Conservation (phyloP, 1,140 invertebrate genomes). For the Drosophila triauraria region DNA sequence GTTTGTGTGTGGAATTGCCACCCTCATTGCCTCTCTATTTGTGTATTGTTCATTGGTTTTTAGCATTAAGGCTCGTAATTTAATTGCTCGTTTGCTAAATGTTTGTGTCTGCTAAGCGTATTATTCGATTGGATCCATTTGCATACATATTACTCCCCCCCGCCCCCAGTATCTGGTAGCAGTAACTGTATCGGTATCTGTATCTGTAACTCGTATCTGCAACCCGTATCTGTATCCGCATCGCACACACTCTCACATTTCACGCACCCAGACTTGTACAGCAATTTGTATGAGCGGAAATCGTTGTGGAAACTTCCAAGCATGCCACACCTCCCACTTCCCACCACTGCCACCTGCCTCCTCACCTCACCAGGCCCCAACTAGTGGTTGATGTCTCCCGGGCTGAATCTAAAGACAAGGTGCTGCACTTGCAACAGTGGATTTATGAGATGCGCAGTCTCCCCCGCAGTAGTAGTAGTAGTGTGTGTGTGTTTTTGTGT, state of each 20-base stretch:
- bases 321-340: constrained; percentile 42
- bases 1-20: constrained; percentile 11
- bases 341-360: constrained; percentile 7
- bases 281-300: constrained; percentile 69
- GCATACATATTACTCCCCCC: constrained; percentile 38
- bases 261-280: constrained; percentile 47
- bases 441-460: constrained; percentile 51
- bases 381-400: constrained; percentile 29
- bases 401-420: constrained; percentile 22
- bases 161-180: constrained; percentile 31
- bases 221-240: constrained; percentile 47
- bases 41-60: constrained; percentile 58
- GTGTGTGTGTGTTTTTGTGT: constrained; percentile 37
- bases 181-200: constrained; percentile 31
- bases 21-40: constrained; percentile 40
- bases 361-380: constrained; percentile 1
- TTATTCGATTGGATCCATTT: constrained; percentile 55
- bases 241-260: constrained; percentile 45
- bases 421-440: constrained; percentile 39
- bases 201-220: constrained; percentile 48
- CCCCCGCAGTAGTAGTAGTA: constrained; percentile 21
- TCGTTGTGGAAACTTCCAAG: constrained; percentile 67
- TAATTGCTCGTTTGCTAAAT: constrained; percentile 75
- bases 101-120: constrained; percentile 60
- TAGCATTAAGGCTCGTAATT: constrained; percentile 71